Base-by-base conservation (phyloP, 2,113 vertebrate species). In the Zingel zingel region DNA sequence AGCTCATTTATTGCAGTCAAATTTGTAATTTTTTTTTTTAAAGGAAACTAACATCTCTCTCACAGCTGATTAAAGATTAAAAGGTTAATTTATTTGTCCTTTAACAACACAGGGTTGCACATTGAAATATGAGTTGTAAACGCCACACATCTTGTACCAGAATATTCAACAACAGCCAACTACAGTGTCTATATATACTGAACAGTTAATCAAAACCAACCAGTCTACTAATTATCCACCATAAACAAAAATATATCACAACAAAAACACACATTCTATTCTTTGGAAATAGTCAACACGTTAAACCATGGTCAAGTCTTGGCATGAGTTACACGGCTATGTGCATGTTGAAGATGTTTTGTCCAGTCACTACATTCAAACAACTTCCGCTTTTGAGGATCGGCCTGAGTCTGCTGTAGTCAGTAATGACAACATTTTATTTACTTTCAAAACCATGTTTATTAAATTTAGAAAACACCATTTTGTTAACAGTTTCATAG, bases 381-480 rank as follows among this genome's bases (percentile, higher is more conserved):
- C 27, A 39, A 70, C 45, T 21, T 64, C 11, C 11, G 25, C 57
- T 50, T 54, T 19, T 11, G 27, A 43, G 56, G 47, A 6, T 25
- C 33, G 9, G 48, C 51, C 51, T 7, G 7, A 39, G 0, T 61
- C 48, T 53, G 39, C 80, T 69, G 57, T 1, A 62, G 72, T 78
- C 69, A 83, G 67, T 51, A 77, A 92, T 18, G 74, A 93, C 36
- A 18, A 53, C 21, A 27, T 77, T 74, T 77, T 1, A 53, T 25
- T 54, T 94, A 94, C 84, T 92, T 91, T 94, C 89, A 95, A 96
- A 95, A 95, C 90, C 83, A 90, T 90, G 74, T 96, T 96, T 96
- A 96, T 95, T 96, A 95, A 96, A 96, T 95, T 95, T 96, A 96
- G 90, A 96, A 96, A 96, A 96, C 94, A 95, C 89, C 87, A 93